Conservation (phyloP, 2,888 invertebrate genomes). For the Hybos culiciformis region DNA sequence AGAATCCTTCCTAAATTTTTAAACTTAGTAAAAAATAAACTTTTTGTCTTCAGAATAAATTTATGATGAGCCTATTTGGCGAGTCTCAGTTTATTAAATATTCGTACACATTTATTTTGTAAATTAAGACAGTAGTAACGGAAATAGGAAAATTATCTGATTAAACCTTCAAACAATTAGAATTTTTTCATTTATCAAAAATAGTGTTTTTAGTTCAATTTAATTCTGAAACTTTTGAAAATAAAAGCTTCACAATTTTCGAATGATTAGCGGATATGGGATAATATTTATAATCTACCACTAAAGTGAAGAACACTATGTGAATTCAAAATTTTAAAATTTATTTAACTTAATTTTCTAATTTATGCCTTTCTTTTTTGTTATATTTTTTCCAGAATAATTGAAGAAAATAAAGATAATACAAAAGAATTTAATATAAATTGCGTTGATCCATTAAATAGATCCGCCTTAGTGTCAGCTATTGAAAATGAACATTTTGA, state of each 20-base stretch:
- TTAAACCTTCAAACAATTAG: too few relatives aligned
- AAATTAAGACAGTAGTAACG: too few relatives aligned
- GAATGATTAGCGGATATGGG: too few relatives aligned
- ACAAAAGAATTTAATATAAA: slow-evolving; percentile 74
- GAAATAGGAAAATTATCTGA: too few relatives aligned
- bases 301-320: slow-evolving; percentile 2
- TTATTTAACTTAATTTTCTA: not conserved
- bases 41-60: not conserved
- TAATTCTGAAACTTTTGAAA: too few relatives aligned
- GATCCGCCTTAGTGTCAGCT: slow-evolving; percentile 84
- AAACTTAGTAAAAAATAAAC: not conserved
- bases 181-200: too few relatives aligned
- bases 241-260: too few relatives aligned
- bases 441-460: slow-evolving; percentile 88
- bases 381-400: slow-evolving; percentile 37
- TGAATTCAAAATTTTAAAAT: not conserved
- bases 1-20: not conserved
- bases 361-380: not conserved
- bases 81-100: too few relatives aligned
- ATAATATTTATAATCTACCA: too few relatives aligned
- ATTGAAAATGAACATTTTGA: slow-evolving; percentile 98
- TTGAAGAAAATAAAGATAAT: slow-evolving; percentile 50
- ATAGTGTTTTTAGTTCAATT: too few relatives aligned
- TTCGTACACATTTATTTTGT: too few relatives aligned
- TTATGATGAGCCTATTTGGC: too few relatives aligned